phyloP scores from a whole-genome alignment of 2,888 invertebrate genomes.

The Lasioglossum malachurum region DNA sequence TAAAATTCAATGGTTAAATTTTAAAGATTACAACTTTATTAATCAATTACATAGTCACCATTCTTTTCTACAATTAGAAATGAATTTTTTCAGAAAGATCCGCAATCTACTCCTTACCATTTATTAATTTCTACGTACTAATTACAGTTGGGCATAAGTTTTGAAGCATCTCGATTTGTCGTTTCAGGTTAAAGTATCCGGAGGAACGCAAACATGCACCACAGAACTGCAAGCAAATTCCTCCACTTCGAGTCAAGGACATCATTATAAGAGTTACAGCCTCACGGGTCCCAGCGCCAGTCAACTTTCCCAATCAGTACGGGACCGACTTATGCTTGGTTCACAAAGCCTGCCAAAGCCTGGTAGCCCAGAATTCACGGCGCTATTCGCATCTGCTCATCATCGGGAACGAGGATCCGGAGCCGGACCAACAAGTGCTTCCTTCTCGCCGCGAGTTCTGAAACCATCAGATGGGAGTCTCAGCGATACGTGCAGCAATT shows the following conservation, averaged over 20 bases:
- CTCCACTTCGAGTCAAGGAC: slow-evolving; percentile 85
- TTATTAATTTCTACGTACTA: neutral
- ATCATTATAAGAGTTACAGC: slow-evolving; percentile 94
- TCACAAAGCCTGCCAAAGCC: slow-evolving; percentile 94
- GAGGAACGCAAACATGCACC: slow-evolving; percentile 95
- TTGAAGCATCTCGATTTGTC: neutral
- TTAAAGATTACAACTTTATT: too few species aligned
- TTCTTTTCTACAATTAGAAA: too few species aligned
- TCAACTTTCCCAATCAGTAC: slow-evolving; percentile 94
- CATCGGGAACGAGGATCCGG: slow-evolving; percentile 80
- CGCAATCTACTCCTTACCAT: neutral
- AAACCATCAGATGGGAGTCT: slow-evolving; percentile 90
- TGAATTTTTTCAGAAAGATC: too few species aligned
- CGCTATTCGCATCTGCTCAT: slow-evolving; percentile 86
- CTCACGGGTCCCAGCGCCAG: slow-evolving; percentile 94
- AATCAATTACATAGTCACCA: too few species aligned
- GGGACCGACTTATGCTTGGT: slow-evolving; percentile 93
- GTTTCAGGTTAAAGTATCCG: slow-evolving; percentile 91
- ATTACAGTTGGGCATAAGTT: neutral
- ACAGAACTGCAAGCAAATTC: slow-evolving; percentile 89
- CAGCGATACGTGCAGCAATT: slow-evolving; percentile 94
- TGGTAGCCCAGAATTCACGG: slow-evolving; percentile 89
- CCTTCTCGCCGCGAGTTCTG: slow-evolving; percentile 80
- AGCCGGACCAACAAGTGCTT: slow-evolving; percentile 78
- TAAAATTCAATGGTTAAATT: too few species aligned